Conservation (phyloP, 2,113 vertebrate genomes). For the Picathartes gymnocephalus region DNA sequence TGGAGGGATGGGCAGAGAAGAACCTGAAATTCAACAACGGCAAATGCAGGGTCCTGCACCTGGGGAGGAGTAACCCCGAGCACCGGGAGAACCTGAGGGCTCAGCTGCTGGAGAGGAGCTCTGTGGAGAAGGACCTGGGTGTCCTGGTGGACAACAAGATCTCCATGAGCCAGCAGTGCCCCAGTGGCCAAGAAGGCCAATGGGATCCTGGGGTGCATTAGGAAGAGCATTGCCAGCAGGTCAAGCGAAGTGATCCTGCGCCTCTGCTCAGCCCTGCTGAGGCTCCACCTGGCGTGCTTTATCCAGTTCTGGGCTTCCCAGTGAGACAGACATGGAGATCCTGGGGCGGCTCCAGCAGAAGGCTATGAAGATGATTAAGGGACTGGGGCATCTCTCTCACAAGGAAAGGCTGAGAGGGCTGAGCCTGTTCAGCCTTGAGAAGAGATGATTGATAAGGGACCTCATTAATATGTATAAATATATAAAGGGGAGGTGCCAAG, state of each 20-base stretch:
- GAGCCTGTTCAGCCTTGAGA: background rate
- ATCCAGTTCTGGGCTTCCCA: background rate
- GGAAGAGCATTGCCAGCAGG: background rate
- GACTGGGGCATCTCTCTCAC: background rate
- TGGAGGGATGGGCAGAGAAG: background rate
- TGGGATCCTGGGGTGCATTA: background rate
- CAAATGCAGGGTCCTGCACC: background rate
- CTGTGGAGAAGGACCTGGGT: background rate
- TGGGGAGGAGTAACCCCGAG: background rate
- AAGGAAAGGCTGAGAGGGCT: background rate
- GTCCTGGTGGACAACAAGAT: too few relatives aligned
- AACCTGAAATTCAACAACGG: background rate
- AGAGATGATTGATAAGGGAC: background rate
- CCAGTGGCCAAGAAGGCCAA: background rate
- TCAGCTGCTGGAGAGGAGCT: background rate
- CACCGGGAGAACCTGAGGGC: too few relatives aligned
- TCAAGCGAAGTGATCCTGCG: background rate
- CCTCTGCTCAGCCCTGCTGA: background rate
- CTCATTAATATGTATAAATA: background rate
- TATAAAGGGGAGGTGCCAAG: background rate
- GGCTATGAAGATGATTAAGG: background rate
- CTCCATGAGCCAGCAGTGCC: background rate
- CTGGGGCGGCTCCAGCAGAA: background rate
- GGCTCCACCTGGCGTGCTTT: too few relatives aligned
- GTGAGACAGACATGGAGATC: background rate